phyloP scores from a whole-genome alignment of 1,140 invertebrate genomes.

The Drosophila serrata region DNA sequence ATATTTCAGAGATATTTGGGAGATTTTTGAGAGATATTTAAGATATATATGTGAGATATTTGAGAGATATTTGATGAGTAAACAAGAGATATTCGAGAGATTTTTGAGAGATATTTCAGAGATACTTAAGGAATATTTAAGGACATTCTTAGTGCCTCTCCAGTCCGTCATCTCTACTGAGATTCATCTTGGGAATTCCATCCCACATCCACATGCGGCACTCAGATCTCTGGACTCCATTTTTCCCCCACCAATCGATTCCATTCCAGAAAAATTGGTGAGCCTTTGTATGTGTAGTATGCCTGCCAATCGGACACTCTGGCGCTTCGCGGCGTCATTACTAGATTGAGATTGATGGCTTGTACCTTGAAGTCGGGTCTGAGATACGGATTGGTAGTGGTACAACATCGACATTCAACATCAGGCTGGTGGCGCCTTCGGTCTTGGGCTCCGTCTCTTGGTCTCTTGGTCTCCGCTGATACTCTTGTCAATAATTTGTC shows the following conservation, averaged over 20 bases:
- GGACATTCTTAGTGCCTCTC: background rate
- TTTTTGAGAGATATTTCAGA: no score
- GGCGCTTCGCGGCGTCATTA: constrained; percentile 76
- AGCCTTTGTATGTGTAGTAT: constrained; percentile 7
- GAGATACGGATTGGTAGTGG: constrained; percentile 5
- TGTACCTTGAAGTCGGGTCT: constrained; percentile 30
- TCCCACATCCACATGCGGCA: constrained; percentile 9
- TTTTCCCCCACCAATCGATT: constrained; percentile 26
- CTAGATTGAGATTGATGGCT: constrained; percentile 81
- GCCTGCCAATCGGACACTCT: constrained; percentile 54
- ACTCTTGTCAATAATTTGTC: constrained; percentile 85
- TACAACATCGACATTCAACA: background rate
- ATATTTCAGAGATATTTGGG: no score
- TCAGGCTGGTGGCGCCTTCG: constrained; percentile 2
- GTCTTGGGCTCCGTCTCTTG: background rate
- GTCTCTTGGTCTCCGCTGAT: constrained; percentile 23
- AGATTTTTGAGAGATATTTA: no score
- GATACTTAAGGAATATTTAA: background rate
- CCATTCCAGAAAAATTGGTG: constrained; percentile 1
- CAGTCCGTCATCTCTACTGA: constrained; percentile 8
- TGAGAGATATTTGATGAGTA: no score
- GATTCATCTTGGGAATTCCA: constrained; percentile 34
- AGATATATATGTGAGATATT: no score
- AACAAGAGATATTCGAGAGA: no score
- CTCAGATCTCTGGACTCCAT: constrained; percentile 26